Base-by-base conservation (phyloP, 64 coral and sea anemone genomes). In the Orbicella faveolata region DNA sequence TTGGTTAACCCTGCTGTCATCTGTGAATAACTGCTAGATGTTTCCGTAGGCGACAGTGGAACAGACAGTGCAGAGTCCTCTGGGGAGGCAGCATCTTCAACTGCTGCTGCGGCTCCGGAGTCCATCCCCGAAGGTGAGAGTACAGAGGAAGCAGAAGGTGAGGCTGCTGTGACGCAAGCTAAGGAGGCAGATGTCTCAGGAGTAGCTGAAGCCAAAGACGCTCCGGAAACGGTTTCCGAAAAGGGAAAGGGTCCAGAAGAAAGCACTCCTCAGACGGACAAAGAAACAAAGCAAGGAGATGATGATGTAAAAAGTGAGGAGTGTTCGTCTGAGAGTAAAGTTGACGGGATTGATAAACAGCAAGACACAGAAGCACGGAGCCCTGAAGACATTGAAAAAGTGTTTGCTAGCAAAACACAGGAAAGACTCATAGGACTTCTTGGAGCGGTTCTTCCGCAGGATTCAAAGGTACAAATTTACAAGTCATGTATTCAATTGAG, bases 381-480 rank as follows among this genome's bases (percentile, higher is more conserved):
- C 34, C 39, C 78, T 26, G 97, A 99, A 76, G 88, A 96, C 63
- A 63, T 77, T 10, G 97, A 96, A 34, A 87, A 70, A 57, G 36
- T 89, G 34, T 99, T 95, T 81, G 89, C 94, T 18, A 90, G 76
- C 68, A 83, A 84, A 73, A 89, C 91, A 10, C 88, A 96, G n/a
- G 97, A 99, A 69, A 91, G 89, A 75, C 69, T 99, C 34, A 81
- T 99, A 35, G 97, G 97, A 25, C 77, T 99, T 64, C 80, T 99
- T 74, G 97, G 97, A 19, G 94, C 97, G 51, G 88, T 95, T 89
- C 70, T 99, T 18, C 97, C 97, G 52, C 76, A 90, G 21, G 94
- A 99, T 59, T 99, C 94, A 12, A 95, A 93, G 91, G 97, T 99
- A 80, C 52, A 57, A 15, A 12, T 59, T 59, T 13, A 59, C 12